Base-by-base conservation (phyloP, 2,113 vertebrate genomes). In the Proteles cristata region DNA sequence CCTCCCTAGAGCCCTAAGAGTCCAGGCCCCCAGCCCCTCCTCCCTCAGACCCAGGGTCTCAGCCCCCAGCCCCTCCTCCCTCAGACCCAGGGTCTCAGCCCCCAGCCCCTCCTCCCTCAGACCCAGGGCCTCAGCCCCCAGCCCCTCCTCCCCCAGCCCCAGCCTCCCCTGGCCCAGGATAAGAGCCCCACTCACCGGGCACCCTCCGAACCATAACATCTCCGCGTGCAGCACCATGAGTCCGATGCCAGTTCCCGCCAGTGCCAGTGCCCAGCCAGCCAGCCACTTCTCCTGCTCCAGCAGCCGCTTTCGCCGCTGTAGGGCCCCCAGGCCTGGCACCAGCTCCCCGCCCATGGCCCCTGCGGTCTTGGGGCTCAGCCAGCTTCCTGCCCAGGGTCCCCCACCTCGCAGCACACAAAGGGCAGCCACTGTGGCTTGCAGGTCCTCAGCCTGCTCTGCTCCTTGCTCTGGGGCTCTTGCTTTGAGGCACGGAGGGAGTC, bases 201-300 rank as follows among this genome's bases (percentile, higher is more conserved):
- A 98, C 4, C 96, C 96, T n/a, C 97, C 94, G 33, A 98, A 98
- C 98, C 98, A 98, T 73, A 98, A 85, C 97, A 98, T 97, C 95
- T 98, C 98, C 0, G 96, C 98, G 7, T 98, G 98, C 11, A 98
- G 93, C 31, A 98, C 96, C 98, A 98, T 98, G 80, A 98, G 97
- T 2, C 90, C 97, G 3, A 98, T 95, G 88, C 98, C 98, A 23
- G 21, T 33, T 74, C 92, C 97, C 5, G 98, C 98, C 97, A 98
- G 92, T 2, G 39, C 93, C 93, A 98, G 95, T 0, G 98, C 95
- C 98, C 98, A 98, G 96, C 97, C 96, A 0, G 97, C 97, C 94
- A 98, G 95, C 63, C 93, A 92, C 95, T 88, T 98, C 97, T 98
- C 98, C 90, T 98, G 93, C 90, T 98, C 98, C 93, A 98, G 95